Percentiles rank a stretch among this genome's conserved stretches.
Conservation (phyloP, 2,113 vertebrate genomes). For the Cinclus cinclus region DNA sequence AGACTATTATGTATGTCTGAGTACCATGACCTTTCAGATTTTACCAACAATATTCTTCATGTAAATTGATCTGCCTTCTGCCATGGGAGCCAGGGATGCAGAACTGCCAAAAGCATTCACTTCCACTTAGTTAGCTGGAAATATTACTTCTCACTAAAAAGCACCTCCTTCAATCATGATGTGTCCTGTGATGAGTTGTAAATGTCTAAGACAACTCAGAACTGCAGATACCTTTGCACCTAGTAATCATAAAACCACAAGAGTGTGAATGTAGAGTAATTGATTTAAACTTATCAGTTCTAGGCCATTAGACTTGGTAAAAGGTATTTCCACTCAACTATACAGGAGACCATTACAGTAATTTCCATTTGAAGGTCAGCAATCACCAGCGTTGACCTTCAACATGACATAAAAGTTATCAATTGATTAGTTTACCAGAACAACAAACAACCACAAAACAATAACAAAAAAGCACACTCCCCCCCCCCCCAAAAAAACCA, state of each 20-base stretch:
- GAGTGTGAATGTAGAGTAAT: slow-evolving; percentile 29
- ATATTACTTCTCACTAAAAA: background rate
- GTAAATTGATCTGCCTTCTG: slow-evolving; percentile 9
- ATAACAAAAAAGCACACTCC: background rate
- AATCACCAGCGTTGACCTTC: background rate
- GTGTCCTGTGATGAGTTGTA: background rate
- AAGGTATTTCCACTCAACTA: background rate
- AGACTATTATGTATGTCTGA: background rate
- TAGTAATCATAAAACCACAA: slow-evolving; percentile 12
- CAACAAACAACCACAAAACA: background rate
- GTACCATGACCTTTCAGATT: slow-evolving; percentile 19
- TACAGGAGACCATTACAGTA: background rate
- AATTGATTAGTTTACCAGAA: background rate
- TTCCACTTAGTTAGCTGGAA: slow-evolving; percentile 19
- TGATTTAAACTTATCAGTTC: slow-evolving; percentile 27
- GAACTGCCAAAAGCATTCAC: slow-evolving; percentile 7
- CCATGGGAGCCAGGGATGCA: background rate
- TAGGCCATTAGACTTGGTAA: slow-evolving; percentile 20
- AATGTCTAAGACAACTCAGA: slow-evolving; percentile 21
- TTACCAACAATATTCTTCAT: slow-evolving; percentile 34
- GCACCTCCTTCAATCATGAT: background rate
- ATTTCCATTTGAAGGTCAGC: slow-evolving; percentile 4
- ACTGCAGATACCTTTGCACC: background rate
- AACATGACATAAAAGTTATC: background rate
- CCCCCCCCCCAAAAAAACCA: background rate